phyloP scores from a whole-genome alignment of 2,888 invertebrate genomes.

The Parnassius orleans region DNA sequence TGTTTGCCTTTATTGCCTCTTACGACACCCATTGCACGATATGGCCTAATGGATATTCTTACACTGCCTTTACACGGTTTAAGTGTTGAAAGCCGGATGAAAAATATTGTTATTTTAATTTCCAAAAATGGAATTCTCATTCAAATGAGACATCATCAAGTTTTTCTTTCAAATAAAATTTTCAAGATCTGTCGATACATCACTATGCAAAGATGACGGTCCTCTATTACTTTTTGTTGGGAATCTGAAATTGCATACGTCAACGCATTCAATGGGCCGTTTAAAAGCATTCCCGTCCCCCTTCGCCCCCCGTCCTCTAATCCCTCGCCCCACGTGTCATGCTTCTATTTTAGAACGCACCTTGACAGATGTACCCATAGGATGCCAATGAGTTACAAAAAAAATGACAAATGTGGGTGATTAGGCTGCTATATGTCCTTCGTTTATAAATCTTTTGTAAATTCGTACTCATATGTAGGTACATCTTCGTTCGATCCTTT shows the following conservation, averaged over 20 bases:
- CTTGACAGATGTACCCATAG: constrained; percentile 40
- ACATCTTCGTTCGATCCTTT: background rate
- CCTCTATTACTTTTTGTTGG: constrained; percentile 56
- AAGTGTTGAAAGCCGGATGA: too few relatives aligned
- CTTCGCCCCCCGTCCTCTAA: constrained; percentile 38
- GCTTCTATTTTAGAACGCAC: constrained; percentile 45
- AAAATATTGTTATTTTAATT: too few relatives aligned
- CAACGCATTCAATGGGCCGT: constrained; percentile 65
- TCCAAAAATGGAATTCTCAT: too few relatives aligned
- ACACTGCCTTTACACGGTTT: too few relatives aligned
- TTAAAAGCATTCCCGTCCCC: constrained; percentile 58
- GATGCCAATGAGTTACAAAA: constrained; percentile 1
- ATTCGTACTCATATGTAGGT: background rate
- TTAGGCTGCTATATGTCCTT: background rate
- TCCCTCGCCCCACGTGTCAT: constrained; percentile 45
- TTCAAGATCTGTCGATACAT: background rate
- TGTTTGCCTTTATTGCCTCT: too few relatives aligned
- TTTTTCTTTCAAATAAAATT: background rate
- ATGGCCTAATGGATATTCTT: too few relatives aligned
- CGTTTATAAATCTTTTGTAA: background rate
- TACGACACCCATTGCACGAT: too few relatives aligned
- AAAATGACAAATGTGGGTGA: constrained; percentile 11
- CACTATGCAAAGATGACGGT: constrained; percentile 16
- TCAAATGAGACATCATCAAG: too few relatives aligned
- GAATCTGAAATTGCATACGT: constrained; percentile 70